Conservation (phyloP, 2,113 vertebrate genomes). For the Pelecanus crispus region DNA sequence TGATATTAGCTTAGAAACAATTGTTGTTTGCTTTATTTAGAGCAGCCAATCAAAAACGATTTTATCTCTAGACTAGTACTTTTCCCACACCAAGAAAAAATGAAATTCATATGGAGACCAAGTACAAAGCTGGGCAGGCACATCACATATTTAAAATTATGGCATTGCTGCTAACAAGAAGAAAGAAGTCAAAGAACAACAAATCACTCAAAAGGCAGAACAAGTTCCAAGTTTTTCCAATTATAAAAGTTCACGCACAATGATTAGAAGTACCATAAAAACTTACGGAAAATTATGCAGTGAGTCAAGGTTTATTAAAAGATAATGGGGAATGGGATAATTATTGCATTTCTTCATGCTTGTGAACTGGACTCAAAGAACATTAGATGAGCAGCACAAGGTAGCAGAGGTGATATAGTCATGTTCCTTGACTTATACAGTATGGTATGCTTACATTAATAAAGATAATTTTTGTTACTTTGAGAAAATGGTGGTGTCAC, state of each 20-base stretch:
- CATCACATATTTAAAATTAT: background rate
- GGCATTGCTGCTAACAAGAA: background rate
- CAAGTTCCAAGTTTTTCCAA: background rate
- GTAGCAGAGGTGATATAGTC: background rate
- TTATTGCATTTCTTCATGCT: background rate
- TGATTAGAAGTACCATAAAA: background rate
- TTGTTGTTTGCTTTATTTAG: background rate
- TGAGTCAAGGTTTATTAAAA: background rate
- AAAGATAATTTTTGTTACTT: background rate
- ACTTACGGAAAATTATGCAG: background rate
- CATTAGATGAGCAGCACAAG: background rate
- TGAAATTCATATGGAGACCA: background rate
- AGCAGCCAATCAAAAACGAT: background rate
- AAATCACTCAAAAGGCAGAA: background rate
- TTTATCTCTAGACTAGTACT: background rate
- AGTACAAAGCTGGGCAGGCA: background rate
- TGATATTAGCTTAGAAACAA: background rate
- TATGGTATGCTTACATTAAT: background rate
- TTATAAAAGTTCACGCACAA: background rate
- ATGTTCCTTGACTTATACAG: background rate
- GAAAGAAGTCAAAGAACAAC: background rate
- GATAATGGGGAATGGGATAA: background rate
- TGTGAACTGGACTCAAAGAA: background rate
- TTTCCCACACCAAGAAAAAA: conserved; percentile 1
- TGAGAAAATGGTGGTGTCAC: background rate